phyloP scores from a whole-genome alignment of 1,140 invertebrate species.

The Bombus pyrosoma region DNA sequence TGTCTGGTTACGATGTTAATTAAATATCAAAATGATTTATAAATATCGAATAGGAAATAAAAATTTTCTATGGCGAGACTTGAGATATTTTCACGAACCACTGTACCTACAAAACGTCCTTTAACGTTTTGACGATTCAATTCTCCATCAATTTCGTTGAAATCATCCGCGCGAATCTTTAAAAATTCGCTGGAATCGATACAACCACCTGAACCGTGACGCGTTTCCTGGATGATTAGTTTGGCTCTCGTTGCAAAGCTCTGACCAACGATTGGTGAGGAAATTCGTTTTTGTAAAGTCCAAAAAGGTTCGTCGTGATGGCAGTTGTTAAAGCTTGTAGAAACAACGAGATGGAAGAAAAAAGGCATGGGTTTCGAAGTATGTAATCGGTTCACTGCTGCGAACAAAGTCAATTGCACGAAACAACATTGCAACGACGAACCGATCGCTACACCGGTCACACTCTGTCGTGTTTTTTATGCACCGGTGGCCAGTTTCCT shows the following conservation, averaged over 20 bases:
- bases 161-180: not conserved
- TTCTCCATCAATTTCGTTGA: not conserved
- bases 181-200: not conserved
- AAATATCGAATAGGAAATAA: not conserved
- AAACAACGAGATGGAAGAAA: not conserved
- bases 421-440: not conserved
- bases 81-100: too few species aligned
- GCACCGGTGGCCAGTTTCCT: not conserved
- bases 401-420: constrained; percentile 28
- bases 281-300: not conserved
- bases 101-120: not conserved
- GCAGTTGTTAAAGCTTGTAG: not conserved
- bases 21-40: too few species aligned
- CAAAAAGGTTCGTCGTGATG: not conserved
- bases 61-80: not conserved
- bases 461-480: not conserved
- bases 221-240: not conserved
- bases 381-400: not conserved
- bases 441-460: not conserved
- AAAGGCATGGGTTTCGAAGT: not conserved
- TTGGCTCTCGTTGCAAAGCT: not conserved
- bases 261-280: not conserved
- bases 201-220: not conserved
- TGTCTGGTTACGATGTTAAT: too few species aligned
- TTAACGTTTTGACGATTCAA: constrained; percentile 25